These are phyloP conservation scores for Lemur catta DNA, from an alignment of 2,797 vertebrate species.

Conservation along the genomic window DNA sequence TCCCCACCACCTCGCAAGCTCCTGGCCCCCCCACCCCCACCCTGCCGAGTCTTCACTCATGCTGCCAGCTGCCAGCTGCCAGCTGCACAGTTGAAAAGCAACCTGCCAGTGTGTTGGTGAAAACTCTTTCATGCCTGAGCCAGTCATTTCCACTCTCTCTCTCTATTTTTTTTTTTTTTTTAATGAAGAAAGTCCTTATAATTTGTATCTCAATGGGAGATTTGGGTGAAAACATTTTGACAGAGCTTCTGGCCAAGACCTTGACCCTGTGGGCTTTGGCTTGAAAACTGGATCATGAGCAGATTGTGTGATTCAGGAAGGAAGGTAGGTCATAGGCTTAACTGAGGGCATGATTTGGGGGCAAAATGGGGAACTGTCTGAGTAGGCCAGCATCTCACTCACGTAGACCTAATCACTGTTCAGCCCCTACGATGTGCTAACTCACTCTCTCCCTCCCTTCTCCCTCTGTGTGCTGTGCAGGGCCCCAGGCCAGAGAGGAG, in stretches of 20 bases:
- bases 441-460: not conserved
- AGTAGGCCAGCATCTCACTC: not conserved
- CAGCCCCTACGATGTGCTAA: not conserved
- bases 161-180: not conserved
- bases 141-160: not conserved
- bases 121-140: not conserved
- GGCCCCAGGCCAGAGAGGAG: not conserved
- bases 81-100: not conserved
- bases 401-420: not conserved
- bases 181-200: not conserved
- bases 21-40: no score
- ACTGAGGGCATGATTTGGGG: not conserved
- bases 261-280: conserved; percentile 19
- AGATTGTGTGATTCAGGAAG: conserved; percentile 16
- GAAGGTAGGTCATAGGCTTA: not conserved
- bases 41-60: not conserved
- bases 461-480: not conserved
- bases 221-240: not conserved
- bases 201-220: not conserved
- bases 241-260: not conserved
- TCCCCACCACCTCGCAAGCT: not conserved
- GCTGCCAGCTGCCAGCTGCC: not conserved
- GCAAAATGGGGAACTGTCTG: not conserved
- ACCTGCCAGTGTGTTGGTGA: not conserved
- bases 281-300: conserved; percentile 21